Conservation (phyloP, 2,888 invertebrate species). For the Orgyia antiqua region DNA sequence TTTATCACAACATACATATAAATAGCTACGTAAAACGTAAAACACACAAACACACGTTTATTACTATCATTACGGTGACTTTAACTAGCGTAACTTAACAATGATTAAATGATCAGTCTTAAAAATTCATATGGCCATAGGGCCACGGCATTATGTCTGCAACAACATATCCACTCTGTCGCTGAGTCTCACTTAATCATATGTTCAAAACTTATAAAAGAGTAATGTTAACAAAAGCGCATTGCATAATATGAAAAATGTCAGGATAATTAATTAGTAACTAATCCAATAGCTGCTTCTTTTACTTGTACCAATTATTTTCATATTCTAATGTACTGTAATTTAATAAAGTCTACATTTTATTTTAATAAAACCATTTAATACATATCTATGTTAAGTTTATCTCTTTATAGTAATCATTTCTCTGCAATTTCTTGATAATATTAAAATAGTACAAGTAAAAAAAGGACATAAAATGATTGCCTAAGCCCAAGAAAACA, state of each 20-base stretch:
- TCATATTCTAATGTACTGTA: too few species aligned
- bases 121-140: conserved; percentile 52
- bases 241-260: conserved; percentile 54
- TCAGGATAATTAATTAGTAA: conserved; percentile 60
- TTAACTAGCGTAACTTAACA: conserved; percentile 70
- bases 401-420: too few species aligned
- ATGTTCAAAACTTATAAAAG: conserved; percentile 57
- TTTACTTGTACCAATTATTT: too few species aligned
- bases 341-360: too few species aligned
- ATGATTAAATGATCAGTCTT: conserved; percentile 77
- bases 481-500: too few species aligned
- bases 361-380: too few species aligned
- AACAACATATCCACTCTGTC: conserved; percentile 54
- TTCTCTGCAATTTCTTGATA: too few species aligned
- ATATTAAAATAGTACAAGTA: too few species aligned
- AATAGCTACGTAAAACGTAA: conserved; percentile 56
- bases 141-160: conserved; percentile 43
- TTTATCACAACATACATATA: conserved; percentile 49
- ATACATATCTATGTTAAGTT: too few species aligned
- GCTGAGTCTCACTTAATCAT: conserved; percentile 67
- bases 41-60: conserved; percentile 41
- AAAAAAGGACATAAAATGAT: too few species aligned
- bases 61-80: conserved; percentile 56
- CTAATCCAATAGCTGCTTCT: too few species aligned
- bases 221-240: conserved; percentile 65